Evolutionary conservation across 2,113 vertebrate genomes (phyloP), one percentile per base, ranked within the genome.

Genomic region (Craseonycteris thonglongyai): DNA sequence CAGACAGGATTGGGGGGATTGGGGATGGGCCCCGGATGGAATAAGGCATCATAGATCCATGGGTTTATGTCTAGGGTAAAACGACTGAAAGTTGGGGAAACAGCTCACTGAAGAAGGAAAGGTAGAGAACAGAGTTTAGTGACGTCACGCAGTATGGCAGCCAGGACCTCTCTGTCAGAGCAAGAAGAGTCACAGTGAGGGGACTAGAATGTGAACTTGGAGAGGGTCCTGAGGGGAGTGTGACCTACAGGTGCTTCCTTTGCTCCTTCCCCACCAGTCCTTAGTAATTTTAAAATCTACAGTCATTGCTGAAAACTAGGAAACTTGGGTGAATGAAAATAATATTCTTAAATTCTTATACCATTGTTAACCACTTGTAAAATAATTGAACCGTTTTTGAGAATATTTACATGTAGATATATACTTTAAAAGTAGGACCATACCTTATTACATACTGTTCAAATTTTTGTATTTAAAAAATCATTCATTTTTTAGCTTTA

Each of bases 351-450:
- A 88, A 66, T 84, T 89, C 49, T 78, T 74, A 74, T 65, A 65
- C 68, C 33, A 47, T 85, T 59, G 28, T 81, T 45, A 85, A 80
- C 9, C 65, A 80, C n/a, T 54, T 84, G 22, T 61, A 89, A 79
- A 89, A 38, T 80, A 74, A 33, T 61, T 80, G 47, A 83, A 94
- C 22, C 8, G 42, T 61, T 90, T 81, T 89, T 66, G 15, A 61
- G 16, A 76, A 71, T 78, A 72, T 84, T 88, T 94, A 72, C n/a
- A 59, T n/a, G 16, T 68, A 66, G 94, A 74, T 75, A 66, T n/a
- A 69, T 49, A 81, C 38, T 63, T 69, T 65, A 91, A 78, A 91
- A 75, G 33, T 19, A 26, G 11, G 24, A 35, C 45, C 19, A 22
- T 40, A 47, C 12, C 38, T 88, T 71, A 71, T 83, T 49, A 78